Evolutionary conservation across 35 echinoderm and acorn worm genomes (phyloP).

Genomic region (Ophioderma brevispina): DNA sequence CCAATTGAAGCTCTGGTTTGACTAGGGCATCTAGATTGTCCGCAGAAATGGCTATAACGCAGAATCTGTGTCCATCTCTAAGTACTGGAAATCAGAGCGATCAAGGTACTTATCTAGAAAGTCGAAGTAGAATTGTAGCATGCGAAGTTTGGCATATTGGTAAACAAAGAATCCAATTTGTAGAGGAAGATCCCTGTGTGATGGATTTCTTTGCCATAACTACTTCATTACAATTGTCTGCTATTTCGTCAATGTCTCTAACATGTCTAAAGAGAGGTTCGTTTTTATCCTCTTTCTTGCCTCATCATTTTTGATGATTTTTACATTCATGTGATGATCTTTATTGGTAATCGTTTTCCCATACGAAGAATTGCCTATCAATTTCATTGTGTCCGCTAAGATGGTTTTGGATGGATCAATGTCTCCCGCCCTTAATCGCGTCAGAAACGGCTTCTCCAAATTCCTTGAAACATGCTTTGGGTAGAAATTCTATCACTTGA

Average conservation of each 20-base stretch:
- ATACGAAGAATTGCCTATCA: constrained; percentile 45
- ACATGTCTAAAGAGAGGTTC: background rate
- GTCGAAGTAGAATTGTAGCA: constrained; percentile 19
- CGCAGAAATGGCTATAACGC: constrained; percentile 6
- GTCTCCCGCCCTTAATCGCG: constrained; percentile 5
- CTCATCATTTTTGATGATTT: background rate
- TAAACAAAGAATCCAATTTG: constrained; percentile 19
- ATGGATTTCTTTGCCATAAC: constrained; percentile 29
- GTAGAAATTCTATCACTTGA: background rate
- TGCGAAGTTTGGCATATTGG: background rate
- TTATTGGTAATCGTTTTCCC: constrained; percentile 48
- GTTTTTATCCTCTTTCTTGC: background rate
- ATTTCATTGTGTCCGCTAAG: constrained; percentile 49
- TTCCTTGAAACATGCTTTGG: constrained; percentile 20
- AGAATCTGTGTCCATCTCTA: background rate
- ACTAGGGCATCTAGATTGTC: constrained; percentile 1
- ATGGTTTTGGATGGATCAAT: constrained; percentile 17
- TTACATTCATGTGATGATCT: constrained; percentile 10
- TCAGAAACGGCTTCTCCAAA: constrained; percentile 46
- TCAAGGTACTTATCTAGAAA: constrained; percentile 22
- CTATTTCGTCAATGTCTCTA: background rate
- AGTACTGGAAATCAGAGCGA: constrained; percentile 12
- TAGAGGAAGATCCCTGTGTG: background rate
- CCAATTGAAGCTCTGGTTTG: constrained; percentile 9
- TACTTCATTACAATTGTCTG: constrained; percentile 14